Conservation (phyloP, 1,140 invertebrate genomes). For the Drosophila pandora region DNA sequence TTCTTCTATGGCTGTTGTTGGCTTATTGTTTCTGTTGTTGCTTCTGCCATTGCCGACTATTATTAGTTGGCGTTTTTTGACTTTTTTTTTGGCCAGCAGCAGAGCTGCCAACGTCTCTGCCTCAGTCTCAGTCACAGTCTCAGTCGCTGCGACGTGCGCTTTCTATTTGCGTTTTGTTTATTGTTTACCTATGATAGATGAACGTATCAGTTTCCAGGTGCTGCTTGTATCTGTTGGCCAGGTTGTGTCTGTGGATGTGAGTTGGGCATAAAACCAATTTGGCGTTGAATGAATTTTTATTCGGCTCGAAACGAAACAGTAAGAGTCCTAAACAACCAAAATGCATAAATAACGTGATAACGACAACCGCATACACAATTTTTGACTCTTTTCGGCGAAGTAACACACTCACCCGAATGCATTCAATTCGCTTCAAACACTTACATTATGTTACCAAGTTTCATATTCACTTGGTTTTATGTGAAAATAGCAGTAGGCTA, state of each 20-base stretch:
- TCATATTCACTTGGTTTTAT: background rate
- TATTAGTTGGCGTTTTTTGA: constrained; percentile 68
- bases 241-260: constrained; percentile 31
- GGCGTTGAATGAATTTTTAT: constrained; percentile 70
- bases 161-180: constrained; percentile 82
- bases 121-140: background rate
- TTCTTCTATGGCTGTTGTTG: constrained; percentile 50
- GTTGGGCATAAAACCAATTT: constrained; percentile 48
- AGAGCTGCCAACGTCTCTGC: constrained; percentile 25
- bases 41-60: constrained; percentile 61
- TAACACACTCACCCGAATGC: constrained; percentile 1
- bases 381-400: constrained; percentile 21
- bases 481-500: background rate
- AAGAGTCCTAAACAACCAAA: constrained; percentile 45
- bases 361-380: constrained; percentile 59
- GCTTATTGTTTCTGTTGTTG: constrained; percentile 29
- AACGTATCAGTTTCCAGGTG: constrained; percentile 62
- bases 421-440: constrained; percentile 12
- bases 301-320: constrained; percentile 42
- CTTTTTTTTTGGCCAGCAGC: constrained; percentile 51
- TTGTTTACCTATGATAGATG: constrained; percentile 81
- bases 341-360: constrained; percentile 65
- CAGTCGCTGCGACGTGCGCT: constrained; percentile 63
- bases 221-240: constrained; percentile 27
- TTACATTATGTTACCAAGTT: background rate